These are phyloP conservation scores for Trimorus sp. DNA, from an alignment of 2,888 invertebrate species.

Conservation along the genomic window DNA sequence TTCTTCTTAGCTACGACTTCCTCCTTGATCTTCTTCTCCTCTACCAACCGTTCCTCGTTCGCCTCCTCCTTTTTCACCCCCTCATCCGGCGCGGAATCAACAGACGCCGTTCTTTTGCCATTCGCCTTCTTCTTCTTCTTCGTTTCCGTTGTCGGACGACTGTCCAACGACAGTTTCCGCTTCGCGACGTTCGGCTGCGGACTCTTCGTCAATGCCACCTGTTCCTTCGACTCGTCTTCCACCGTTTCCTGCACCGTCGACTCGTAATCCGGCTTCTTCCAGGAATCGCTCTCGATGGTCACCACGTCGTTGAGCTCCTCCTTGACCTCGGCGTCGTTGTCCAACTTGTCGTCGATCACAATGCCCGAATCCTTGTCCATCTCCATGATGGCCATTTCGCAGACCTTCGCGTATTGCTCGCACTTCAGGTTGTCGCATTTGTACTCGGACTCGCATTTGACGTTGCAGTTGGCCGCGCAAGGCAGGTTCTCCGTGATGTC, in stretches of 20 bases:
- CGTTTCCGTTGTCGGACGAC: slow-evolving; percentile 73
- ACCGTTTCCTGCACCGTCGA: slow-evolving; percentile 76
- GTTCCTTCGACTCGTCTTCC: slow-evolving; percentile 39
- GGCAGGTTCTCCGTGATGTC: slow-evolving; percentile 74
- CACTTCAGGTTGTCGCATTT: slow-evolving; percentile 79
- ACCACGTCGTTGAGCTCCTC: slow-evolving; percentile 83
- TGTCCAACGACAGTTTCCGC: slow-evolving; percentile 82
- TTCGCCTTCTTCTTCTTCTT: slow-evolving; percentile 43
- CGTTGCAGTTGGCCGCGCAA: slow-evolving; percentile 77
- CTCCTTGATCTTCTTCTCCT: slow-evolving; percentile 29
- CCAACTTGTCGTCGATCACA: slow-evolving; percentile 77
- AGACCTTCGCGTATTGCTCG: slow-evolving; percentile 79
- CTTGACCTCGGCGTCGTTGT: slow-evolving; percentile 77
- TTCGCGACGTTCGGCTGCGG: slow-evolving; percentile 72
- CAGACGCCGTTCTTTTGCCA: slow-evolving; percentile 39
- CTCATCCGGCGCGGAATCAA: slow-evolving; percentile 34
- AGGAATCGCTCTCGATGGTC: slow-evolving; percentile 82
- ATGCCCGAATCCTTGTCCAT: slow-evolving; percentile 79
- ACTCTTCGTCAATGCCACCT: slow-evolving; percentile 20
- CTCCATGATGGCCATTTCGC: slow-evolving; percentile 77
- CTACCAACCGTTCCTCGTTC: slow-evolving; percentile 38
- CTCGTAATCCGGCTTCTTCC: slow-evolving; percentile 80
- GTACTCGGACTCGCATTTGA: slow-evolving; percentile 79
- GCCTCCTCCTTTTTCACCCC: slow-evolving; percentile 70
- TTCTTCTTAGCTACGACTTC: slow-evolving; percentile 44